Percentiles rank a stretch among this genome's conserved stretches.
phyloP scores from a whole-genome alignment of 2,113 vertebrate genomes.

The Todiramphus chloris region DNA sequence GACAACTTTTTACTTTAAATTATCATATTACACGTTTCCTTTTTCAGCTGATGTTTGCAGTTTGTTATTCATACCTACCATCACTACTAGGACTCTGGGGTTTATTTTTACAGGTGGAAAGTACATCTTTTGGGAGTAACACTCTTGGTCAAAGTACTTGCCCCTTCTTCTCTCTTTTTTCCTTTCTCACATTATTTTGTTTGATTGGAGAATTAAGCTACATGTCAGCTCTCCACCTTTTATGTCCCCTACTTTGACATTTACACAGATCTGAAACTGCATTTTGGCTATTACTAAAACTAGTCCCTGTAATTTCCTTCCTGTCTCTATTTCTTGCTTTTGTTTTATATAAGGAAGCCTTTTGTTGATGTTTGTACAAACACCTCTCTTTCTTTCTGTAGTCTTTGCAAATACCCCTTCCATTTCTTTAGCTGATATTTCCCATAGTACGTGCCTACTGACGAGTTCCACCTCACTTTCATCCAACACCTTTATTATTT shows the following conservation, averaged over 20 bases:
- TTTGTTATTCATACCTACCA: background rate
- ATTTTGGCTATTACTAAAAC: slow-evolving; percentile 21
- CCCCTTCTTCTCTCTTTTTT: background rate
- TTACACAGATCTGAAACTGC: background rate
- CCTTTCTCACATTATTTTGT: background rate
- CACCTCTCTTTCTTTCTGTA: background rate
- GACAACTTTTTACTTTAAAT: background rate
- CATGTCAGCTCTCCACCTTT: fast-evolving
- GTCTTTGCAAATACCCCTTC: background rate
- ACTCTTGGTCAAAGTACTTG: background rate
- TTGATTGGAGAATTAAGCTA: background rate
- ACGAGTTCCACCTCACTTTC: background rate
- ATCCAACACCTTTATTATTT: background rate
- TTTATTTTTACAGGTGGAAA: background rate
- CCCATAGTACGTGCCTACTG: background rate
- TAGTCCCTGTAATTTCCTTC: slow-evolving; percentile 43
- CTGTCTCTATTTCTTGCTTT: slow-evolving; percentile 24
- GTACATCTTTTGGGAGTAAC: background rate
- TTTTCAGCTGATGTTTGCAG: background rate
- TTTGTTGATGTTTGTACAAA: background rate
- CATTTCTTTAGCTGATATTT: background rate
- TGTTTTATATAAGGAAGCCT: slow-evolving; percentile 17
- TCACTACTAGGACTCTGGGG: background rate
- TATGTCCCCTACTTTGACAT: background rate
- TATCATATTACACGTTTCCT: background rate